Base-by-base conservation (phyloP, 2,113 vertebrate genomes). In the Donacobius atricapilla region DNA sequence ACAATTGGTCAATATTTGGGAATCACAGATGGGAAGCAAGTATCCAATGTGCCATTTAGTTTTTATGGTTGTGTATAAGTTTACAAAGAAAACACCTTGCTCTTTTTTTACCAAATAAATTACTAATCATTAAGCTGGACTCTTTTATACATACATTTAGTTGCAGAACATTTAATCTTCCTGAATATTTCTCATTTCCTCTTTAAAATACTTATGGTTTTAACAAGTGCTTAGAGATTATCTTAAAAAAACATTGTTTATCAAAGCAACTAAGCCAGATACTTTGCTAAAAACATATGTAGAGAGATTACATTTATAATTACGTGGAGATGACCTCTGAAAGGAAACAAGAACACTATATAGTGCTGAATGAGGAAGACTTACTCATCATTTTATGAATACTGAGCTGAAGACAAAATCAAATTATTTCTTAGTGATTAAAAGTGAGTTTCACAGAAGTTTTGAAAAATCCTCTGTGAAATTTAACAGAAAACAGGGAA, bases 251-350 rank as follows among this genome's bases (percentile, higher is more conserved):
- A 64, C 8, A 60, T 69, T 0, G 23, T 78, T 94, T 85, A 81
- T 85, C 63, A 87, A 81, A 56, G 33, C 24, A 95, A 89, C 88
- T 89, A 87, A 90, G 27, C 16, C 28, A 90, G 45, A 42, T 71
- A 85, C 50, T 90, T 83, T 91, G 20, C 47, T 87, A 47, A 73
- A 66, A 70, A 73, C 11, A 71, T 78, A 57, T 28, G 4, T 22
- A 56, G 39, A 61, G 11, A n/a, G 22, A 87, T 85, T 96, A 93
- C 58, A 80, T 85, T 90, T 53, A 60, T 87, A 84, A 93, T 93
- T 87, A 90, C 13, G 20, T 64, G 21, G 35, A 77, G 14, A 76
- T 61, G 68, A 73, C 73, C 63, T 86, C 51, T 23, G 15, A 61
- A 27, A 78, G 14, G 20, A 77, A 80, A 76, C 9, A 7, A 73